Evolutionary conservation across 2,113 vertebrate genomes (phyloP), one percentile per base, ranked within the genome.

Genomic region (Uria lomvia): DNA sequence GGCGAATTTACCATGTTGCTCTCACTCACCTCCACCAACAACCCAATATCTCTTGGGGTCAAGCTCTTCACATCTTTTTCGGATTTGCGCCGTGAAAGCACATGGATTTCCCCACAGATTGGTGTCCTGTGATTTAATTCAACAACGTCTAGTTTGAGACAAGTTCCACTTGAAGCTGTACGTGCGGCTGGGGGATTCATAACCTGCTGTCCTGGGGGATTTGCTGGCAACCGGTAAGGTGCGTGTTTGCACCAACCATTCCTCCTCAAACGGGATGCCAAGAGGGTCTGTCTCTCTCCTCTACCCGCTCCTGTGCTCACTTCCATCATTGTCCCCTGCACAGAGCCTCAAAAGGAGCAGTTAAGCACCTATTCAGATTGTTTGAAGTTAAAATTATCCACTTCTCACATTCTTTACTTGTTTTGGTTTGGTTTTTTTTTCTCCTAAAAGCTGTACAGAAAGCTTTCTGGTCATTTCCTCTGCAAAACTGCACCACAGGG

Each of bases 401-500:
- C 8, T 72, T 93, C 66, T 36, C 22, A 8, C 36, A 23, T 14
- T 40, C 4, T 56, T 72, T n/a, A 34, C 29, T 74, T 66, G 27
- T 0, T n/a, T 83, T 40, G 40, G 9, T 40, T 40, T 40, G 43
- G 56, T 62, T 63, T 47, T 80, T 80, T 19, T 13, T 66, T 66
- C 63, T 47, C 50, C 36, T 87, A 45, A 81, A 94, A 94, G 67
- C 11, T 7, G 7, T 15, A 45, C 42, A 85, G n/a, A 87, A 88
- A 60, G 3, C 27, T 55, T 94, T 52, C 42, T 82, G 18, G 34
- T 47, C 27, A 72, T 72, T 90, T 76, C 24, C 5, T 53, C 36
- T 22, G 14, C 47, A 76, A 32, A 82, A 78, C 55, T 1, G 1
- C 23, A n/a, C 9, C 52, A 56, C 3, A 12, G 2, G 0, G 19